Conservation (phyloP, 2,888 invertebrate species). For the Sesamia inferens region DNA sequence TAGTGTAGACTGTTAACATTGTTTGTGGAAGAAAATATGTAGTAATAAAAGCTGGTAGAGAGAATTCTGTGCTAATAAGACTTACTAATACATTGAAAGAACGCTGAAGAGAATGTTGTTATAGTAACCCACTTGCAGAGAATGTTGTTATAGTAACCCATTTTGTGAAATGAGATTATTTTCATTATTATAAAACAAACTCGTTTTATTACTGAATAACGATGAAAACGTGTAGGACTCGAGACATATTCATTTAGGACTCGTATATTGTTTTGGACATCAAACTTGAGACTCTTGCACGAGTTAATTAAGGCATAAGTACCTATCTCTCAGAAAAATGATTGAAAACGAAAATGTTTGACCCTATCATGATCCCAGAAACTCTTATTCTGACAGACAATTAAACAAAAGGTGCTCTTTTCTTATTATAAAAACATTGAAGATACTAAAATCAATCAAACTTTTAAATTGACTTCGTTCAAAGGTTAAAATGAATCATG, state of each 20-base stretch:
- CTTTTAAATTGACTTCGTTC: constrained; percentile 46
- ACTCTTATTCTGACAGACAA: neutral
- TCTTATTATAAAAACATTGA: constrained; percentile 12
- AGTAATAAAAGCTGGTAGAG: neutral
- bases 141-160: neutral
- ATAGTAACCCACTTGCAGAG: neutral
- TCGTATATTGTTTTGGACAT: neutral
- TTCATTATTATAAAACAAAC: neutral
- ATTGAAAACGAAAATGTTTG: neutral
- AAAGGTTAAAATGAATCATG: constrained; percentile 31
- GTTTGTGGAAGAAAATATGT: neutral
- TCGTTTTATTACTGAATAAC: neutral
- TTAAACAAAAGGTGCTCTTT: constrained; percentile 9
- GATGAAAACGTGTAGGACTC: no score
- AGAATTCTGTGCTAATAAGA: neutral
- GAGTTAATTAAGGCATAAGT: neutral
- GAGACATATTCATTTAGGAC: neutral
- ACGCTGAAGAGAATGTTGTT: neutral
- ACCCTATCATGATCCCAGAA: neutral
- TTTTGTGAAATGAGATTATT: neutral
- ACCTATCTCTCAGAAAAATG: neutral
- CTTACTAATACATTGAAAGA: neutral
- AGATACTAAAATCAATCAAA: constrained; percentile 45
- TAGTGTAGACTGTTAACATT: constrained; percentile 9
- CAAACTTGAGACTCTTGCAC: neutral